These are phyloP conservation scores for Percina caprodes DNA, from an alignment of 2,113 vertebrate species.

Conservation along the genomic window DNA sequence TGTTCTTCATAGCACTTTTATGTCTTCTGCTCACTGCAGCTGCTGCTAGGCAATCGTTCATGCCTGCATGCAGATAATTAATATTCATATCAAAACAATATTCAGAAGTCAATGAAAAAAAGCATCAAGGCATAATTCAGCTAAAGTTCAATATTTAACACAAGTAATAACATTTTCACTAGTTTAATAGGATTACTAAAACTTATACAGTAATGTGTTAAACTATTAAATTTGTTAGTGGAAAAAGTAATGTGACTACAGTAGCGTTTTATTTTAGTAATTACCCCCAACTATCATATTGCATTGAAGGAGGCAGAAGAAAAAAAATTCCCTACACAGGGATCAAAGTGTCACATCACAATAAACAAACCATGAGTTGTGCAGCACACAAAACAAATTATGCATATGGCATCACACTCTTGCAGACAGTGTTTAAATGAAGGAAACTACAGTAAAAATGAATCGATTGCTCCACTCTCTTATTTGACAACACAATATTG, in stretches of 20 bases:
- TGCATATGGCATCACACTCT: conserved; percentile 22
- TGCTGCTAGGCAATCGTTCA: conserved; percentile 52
- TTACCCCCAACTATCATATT: conserved; percentile 7
- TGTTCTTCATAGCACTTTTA: conserved; percentile 8
- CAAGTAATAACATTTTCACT: conserved; percentile 36
- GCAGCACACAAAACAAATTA: neutral
- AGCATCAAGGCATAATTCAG: conserved; percentile 36
- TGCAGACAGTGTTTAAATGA: conserved; percentile 15
- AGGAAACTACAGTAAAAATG: neutral
- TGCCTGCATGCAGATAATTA: conserved; percentile 64
- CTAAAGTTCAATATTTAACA: conserved; percentile 43
- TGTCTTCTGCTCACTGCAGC: conserved; percentile 36
- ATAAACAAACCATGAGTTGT: conserved; percentile 46
- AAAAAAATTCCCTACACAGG: neutral
- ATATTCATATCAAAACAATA: conserved; percentile 58
- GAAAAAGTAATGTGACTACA: conserved; percentile 50
- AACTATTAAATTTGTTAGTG: conserved; percentile 44
- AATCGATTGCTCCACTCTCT: conserved; percentile 14
- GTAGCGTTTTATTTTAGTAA: conserved; percentile 40
- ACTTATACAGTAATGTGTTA: conserved; percentile 28
- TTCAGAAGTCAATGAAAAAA: conserved; percentile 37
- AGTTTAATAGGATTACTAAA: conserved; percentile 49
- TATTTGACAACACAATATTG: conserved; percentile 28
- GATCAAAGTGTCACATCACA: conserved; percentile 24
- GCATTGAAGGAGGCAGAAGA: neutral